Conservation (phyloP, 2,888 invertebrate species). For the Cabera pusaria region DNA sequence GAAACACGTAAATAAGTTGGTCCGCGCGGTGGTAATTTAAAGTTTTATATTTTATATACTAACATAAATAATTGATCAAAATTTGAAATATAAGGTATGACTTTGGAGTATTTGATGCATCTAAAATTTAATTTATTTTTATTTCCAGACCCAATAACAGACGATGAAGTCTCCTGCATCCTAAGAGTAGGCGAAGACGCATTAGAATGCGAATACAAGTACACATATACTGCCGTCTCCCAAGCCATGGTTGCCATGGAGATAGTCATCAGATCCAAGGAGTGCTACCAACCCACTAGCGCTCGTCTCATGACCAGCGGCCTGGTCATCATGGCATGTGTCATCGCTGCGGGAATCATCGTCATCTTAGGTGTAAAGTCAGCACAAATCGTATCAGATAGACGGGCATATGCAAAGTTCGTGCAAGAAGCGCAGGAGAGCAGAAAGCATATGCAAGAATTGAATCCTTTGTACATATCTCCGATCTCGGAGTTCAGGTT, state of each 20-base stretch:
- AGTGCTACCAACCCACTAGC: slow-evolving; percentile 61
- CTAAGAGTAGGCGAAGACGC: slow-evolving; percentile 52
- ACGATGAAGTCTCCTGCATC: slow-evolving; percentile 58
- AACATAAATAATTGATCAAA: no score
- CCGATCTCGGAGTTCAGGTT: slow-evolving; percentile 82
- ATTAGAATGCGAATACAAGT: slow-evolving; percentile 66
- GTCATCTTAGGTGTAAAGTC: slow-evolving; percentile 64
- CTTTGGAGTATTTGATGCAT: no score
- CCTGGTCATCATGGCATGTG: slow-evolving; percentile 65
- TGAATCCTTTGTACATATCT: slow-evolving; percentile 86
- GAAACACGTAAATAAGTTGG: no score
- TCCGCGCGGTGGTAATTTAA: no score
- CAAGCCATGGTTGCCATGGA: slow-evolving; percentile 56
- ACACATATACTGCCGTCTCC: slow-evolving; percentile 61
- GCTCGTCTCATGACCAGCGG: slow-evolving; percentile 61
- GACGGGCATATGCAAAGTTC: slow-evolving; percentile 80
- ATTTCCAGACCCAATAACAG: slow-evolving; percentile 43
- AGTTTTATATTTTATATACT: no score
- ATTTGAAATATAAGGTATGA: no score
- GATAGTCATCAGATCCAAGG: slow-evolving; percentile 58
- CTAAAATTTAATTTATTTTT: no score
- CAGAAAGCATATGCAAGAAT: slow-evolving; percentile 59
- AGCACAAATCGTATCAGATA: slow-evolving; percentile 73
- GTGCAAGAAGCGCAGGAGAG: slow-evolving; percentile 67
- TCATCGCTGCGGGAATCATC: slow-evolving; percentile 72